These are phyloP conservation scores for Petroica traversi DNA, from an alignment of 2,113 vertebrate species.

Conservation along the genomic window DNA sequence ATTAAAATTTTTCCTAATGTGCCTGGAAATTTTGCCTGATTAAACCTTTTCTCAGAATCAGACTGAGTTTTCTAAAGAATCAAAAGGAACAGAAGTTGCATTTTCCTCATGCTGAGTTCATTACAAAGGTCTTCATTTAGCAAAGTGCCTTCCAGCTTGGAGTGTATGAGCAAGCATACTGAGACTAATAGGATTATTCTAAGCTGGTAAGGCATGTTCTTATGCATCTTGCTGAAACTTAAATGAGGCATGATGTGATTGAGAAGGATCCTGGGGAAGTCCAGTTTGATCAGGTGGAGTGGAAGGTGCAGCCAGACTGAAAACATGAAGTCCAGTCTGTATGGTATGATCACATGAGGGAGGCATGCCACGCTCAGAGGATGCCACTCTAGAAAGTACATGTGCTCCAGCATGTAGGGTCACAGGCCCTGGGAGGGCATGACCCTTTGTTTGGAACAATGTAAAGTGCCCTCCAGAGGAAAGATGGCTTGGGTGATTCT, in stretches of 20 bases:
- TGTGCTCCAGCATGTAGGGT: background rate
- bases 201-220: background rate
- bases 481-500: background rate
- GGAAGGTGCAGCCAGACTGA: background rate
- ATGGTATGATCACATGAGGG: accelerated
- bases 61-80: background rate
- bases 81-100: background rate
- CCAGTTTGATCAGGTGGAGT: background rate
- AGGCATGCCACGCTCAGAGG: background rate
- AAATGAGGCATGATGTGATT: background rate
- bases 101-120: background rate
- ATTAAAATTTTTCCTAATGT: background rate
- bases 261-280: background rate
- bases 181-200: background rate
- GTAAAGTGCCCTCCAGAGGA: background rate
- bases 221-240: background rate
- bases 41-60: background rate
- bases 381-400: background rate
- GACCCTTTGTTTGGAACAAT: background rate
- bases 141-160: background rate
- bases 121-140: background rate
- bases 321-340: accelerated
- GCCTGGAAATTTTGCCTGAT: background rate
- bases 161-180: background rate
- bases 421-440: background rate